Conservation (phyloP, 2,888 invertebrate species). For the Lottia gigantea region DNA sequence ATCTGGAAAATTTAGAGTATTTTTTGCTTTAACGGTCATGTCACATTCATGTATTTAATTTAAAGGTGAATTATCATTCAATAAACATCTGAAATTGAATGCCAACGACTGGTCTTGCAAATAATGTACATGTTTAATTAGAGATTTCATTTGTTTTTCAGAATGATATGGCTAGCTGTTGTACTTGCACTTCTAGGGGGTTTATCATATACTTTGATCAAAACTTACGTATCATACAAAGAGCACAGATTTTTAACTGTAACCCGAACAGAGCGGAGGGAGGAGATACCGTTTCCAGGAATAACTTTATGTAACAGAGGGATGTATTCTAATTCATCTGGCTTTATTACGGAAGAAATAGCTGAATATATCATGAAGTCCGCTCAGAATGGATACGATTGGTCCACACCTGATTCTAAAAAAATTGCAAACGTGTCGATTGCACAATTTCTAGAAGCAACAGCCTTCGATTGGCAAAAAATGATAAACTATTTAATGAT, state of each 20-base stretch:
- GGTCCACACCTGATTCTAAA: neutral
- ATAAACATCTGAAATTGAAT: too few species aligned
- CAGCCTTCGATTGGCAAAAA: neutral
- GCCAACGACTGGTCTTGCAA: too few species aligned
- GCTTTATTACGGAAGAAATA: neutral
- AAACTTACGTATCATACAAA: neutral
- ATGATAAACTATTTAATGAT: neutral
- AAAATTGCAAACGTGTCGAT: neutral
- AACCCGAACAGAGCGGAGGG: neutral
- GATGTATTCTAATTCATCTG: neutral
- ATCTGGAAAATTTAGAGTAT: too few species aligned
- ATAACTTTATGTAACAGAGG: neutral
- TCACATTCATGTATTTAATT: too few species aligned
- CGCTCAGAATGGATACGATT: neutral
- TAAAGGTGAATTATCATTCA: too few species aligned
- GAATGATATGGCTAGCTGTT: neutral
- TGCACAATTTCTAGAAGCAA: neutral
- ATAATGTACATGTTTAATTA: too few species aligned
- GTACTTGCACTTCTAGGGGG: neutral
- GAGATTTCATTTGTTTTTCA: neutral
- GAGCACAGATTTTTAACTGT: neutral
- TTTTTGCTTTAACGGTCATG: too few species aligned
- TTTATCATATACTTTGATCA: neutral
- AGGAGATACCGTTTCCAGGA: neutral
- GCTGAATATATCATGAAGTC: neutral